phyloP scores from a whole-genome alignment of 1,140 invertebrate genomes.

The Phymorhynchus buccinoides region DNA sequence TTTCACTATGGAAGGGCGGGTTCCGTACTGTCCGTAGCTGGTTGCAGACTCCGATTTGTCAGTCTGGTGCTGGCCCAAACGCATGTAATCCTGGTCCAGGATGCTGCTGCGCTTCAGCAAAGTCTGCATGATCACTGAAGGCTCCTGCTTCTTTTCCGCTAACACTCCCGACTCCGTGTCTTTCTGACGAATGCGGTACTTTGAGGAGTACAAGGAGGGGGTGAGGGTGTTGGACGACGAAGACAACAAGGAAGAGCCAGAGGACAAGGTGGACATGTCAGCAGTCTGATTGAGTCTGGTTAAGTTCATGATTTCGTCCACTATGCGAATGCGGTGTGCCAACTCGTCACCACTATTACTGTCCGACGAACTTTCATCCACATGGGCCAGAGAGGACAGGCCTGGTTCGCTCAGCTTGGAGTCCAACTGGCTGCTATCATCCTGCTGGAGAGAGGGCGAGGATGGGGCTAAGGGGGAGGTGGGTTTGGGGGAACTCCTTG shows the following conservation, averaged over 20 bases:
- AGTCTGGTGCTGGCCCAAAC: constrained; percentile 89
- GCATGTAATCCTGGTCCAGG: constrained; percentile 95
- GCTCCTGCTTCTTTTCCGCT: constrained; percentile 75
- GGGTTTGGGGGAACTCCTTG: constrained; percentile 42
- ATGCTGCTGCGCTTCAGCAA: constrained; percentile 88
- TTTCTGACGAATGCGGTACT: constrained; percentile 76
- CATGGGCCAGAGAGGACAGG: constrained; percentile 36
- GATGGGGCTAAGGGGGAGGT: constrained; percentile 23
- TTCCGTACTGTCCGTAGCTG: background rate
- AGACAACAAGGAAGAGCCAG: constrained; percentile 46
- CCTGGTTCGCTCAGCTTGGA: constrained; percentile 24
- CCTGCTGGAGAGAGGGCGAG: constrained; percentile 15
- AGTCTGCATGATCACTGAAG: constrained; percentile 94
- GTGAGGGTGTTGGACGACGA: constrained; percentile 51
- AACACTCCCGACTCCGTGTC: constrained; percentile 56
- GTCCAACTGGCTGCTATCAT: constrained; percentile 23
- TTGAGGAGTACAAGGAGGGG: constrained; percentile 56
- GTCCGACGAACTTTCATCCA: constrained; percentile 63
- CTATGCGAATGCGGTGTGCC: constrained; percentile 88
- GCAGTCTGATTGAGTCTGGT: constrained; percentile 51
- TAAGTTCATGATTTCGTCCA: constrained; percentile 84
- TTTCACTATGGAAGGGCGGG: constrained; percentile 58
- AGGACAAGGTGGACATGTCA: constrained; percentile 49
- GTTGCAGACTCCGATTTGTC: constrained; percentile 73
- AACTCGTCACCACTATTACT: constrained; percentile 72